Percentiles rank a stretch among this genome's conserved stretches.
These are phyloP conservation scores for Lissocephala sabroskyi DNA, from an alignment of 2,888 invertebrate species.

Conservation along the genomic window DNA sequence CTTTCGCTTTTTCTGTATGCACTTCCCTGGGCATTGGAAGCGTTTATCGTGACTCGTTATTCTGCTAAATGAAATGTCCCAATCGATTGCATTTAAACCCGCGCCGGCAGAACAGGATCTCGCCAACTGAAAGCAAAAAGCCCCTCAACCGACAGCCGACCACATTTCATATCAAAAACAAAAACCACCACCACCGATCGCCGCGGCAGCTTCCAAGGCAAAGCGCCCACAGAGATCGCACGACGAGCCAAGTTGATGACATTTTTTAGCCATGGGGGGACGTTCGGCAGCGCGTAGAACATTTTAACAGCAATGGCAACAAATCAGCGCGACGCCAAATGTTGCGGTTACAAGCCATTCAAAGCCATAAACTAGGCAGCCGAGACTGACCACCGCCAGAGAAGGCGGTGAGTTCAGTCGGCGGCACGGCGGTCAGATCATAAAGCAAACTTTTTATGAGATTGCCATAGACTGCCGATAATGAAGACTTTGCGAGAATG, in stretches of 20 bases:
- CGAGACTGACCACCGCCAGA: conserved; percentile 22
- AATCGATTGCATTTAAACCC: too few relatives aligned
- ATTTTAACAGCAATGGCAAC: conserved; percentile 37
- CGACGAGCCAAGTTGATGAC: conserved; percentile 8
- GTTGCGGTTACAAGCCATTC: conserved; percentile 32
- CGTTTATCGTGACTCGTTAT: too few relatives aligned
- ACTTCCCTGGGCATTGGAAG: too few relatives aligned
- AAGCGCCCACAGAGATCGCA: not conserved
- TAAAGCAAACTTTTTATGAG: conserved; percentile 51
- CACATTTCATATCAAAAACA: not conserved
- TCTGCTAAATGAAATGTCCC: too few relatives aligned
- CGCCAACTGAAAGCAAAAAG: too few relatives aligned
- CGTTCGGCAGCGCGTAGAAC: too few relatives aligned
- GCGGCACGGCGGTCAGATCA: conserved; percentile 16
- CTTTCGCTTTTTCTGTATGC: too few relatives aligned
- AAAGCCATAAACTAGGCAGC: conserved; percentile 35
- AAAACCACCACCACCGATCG: too few relatives aligned
- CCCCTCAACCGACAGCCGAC: too few relatives aligned
- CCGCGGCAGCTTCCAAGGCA: conserved; percentile 1
- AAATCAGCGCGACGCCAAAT: conserved; percentile 45
- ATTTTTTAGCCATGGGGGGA: not conserved
- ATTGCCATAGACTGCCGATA: conserved; percentile 34
- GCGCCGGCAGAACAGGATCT: too few relatives aligned
- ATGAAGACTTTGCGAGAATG: conserved; percentile 44
- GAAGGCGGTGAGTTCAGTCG: not conserved